Conservation (phyloP, 2,888 invertebrate genomes). For the Asteroscopus sphinx region DNA sequence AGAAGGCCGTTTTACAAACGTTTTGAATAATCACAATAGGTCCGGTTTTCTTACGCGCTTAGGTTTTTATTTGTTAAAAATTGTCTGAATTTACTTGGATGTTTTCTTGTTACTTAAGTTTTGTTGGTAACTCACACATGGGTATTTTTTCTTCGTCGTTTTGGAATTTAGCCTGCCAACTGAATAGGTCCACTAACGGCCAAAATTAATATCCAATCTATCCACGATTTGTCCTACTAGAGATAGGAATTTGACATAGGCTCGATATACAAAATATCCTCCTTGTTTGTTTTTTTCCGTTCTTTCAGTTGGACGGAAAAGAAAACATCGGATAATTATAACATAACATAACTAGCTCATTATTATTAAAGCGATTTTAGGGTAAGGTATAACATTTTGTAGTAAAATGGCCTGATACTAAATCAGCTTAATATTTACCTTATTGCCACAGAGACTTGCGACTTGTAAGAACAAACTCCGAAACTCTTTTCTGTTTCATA, state of each 20-base stretch:
- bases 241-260: no score
- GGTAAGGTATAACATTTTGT: no score
- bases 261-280: no score
- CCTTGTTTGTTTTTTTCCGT: no score
- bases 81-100: conserved; percentile 10
- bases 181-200: no score
- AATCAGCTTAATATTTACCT: conserved; percentile 32
- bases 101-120: not conserved
- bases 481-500: conserved; percentile 21
- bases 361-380: no score
- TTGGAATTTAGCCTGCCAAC: not conserved
- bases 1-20: conserved; percentile 51
- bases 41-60: conserved; percentile 40
- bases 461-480: conserved; percentile 17
- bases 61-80: conserved; percentile 25
- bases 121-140: not conserved
- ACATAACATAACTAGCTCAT: no score
- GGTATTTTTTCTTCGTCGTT: not conserved
- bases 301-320: no score
- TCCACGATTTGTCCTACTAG: no score
- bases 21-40: conserved; percentile 55
- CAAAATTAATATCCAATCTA: no score
- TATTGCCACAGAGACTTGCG: conserved; percentile 31
- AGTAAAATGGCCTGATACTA: no score
- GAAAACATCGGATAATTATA: no score